phyloP scores from a whole-genome alignment of 2,888 invertebrate species.

The Tenthredo livida region DNA sequence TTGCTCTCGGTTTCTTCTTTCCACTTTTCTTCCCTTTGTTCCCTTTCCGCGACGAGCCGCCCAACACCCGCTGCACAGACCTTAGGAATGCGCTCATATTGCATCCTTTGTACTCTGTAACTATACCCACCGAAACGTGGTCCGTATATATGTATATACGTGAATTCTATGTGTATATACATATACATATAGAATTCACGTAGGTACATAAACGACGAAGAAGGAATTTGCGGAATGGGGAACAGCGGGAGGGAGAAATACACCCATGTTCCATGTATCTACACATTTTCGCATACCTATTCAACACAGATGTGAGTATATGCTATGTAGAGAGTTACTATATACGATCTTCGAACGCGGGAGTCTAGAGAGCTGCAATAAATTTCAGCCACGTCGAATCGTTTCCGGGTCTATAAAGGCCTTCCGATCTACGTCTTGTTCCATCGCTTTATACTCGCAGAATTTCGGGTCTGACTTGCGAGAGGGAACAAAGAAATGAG shows the following conservation, averaged over 20 bases:
- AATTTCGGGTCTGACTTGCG: constrained; percentile 4
- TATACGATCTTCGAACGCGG: background rate
- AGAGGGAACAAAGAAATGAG: constrained; percentile 25
- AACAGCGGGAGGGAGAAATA: constrained; percentile 10
- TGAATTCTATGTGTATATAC: background rate
- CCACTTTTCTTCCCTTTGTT: constrained; percentile 58
- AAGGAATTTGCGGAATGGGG: constrained; percentile 56
- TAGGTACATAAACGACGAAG: constrained; percentile 68
- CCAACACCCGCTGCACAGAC: constrained; percentile 38
- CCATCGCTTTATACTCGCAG: background rate
- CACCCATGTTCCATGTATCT: background rate
- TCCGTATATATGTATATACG: background rate
- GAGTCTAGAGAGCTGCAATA: constrained; percentile 10
- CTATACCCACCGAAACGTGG: constrained; percentile 48
- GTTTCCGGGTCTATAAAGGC: constrained; percentile 27
- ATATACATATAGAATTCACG: constrained; percentile 38
- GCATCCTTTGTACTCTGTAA: constrained; percentile 67
- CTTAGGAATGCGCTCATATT: constrained; percentile 69
- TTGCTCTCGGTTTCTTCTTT: constrained; percentile 31
- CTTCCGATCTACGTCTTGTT: constrained; percentile 25
- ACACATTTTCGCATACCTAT: background rate
- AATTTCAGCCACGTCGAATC: constrained; percentile 22
- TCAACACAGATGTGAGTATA: background rate
- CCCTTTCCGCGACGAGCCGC: constrained; percentile 54
- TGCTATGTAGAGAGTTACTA: background rate